These are phyloP conservation scores for Caretta caretta DNA, from an alignment of 2,113 vertebrate species.

Conservation along the genomic window DNA sequence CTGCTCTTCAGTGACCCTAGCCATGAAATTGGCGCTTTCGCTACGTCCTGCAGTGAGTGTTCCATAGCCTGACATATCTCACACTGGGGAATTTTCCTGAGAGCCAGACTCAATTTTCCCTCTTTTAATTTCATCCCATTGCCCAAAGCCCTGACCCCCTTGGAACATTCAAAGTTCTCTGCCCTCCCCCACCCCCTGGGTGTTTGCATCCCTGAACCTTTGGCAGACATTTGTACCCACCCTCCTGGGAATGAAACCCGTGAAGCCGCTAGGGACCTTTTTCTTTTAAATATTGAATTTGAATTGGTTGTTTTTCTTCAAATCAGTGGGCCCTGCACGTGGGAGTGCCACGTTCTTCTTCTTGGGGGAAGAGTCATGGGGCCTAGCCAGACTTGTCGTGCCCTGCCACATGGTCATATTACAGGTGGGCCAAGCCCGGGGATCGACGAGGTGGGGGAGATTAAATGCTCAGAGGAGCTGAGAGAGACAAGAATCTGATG, in stretches of 20 bases:
- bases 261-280: background rate
- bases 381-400: background rate
- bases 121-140: background rate
- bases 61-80: background rate
- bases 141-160: background rate
- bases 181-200: accelerated
- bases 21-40: accelerated
- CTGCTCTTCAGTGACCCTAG: accelerated
- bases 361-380: background rate
- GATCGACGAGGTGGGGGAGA: background rate
- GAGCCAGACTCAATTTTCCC: background rate
- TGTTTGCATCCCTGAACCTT: background rate
- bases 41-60: accelerated
- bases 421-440: background rate
- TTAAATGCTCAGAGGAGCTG: background rate
- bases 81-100: background rate
- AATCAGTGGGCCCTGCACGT: background rate
- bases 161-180: accelerated
- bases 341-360: background rate
- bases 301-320: background rate
- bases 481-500: background rate
- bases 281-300: background rate
- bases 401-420: background rate
- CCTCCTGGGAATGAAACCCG: background rate
- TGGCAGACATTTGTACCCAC: background rate